phyloP scores from a whole-genome alignment of 2,797 vertebrate genomes.

The Furcifer pardalis region DNA sequence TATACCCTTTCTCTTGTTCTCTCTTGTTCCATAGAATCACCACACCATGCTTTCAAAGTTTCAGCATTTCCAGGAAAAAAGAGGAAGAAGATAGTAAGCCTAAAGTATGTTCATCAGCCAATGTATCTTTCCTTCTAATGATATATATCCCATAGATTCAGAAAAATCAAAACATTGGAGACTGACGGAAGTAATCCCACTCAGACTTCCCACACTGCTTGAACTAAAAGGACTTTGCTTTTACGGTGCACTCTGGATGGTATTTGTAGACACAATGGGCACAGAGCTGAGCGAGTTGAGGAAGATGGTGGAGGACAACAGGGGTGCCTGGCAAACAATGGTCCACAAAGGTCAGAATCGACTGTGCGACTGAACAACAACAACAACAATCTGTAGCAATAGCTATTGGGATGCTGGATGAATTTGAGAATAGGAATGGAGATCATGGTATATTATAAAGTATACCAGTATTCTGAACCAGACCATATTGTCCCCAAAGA shows the following conservation, averaged over 20 bases:
- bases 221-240: too few relatives aligned
- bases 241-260: too few relatives aligned
- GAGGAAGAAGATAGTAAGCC: slow-evolving; percentile 42
- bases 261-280: too few relatives aligned
- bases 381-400: too few relatives aligned
- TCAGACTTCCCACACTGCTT: too few relatives aligned
- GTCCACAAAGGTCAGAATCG: too few relatives aligned
- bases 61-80: slow-evolving; percentile 40
- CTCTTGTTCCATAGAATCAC: slow-evolving; percentile 69
- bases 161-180: slow-evolving; percentile 17
- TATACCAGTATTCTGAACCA: not conserved
- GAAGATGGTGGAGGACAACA: too few relatives aligned
- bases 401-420: not conserved
- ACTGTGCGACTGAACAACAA: too few relatives aligned
- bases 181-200: not conserved
- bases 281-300: too few relatives aligned
- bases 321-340: too few relatives aligned
- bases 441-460: not conserved
- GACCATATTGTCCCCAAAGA: too few relatives aligned
- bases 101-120: slow-evolving; percentile 64
- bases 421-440: not conserved
- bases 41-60: slow-evolving; percentile 47
- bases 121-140: slow-evolving; percentile 59
- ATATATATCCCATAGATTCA: slow-evolving; percentile 42
- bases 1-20: slow-evolving; percentile 44